Evolutionary conservation across 2,797 vertebrate species (phyloP), one percentile per base, ranked within the genome.

Genomic region (Cossypha caffra): DNA sequence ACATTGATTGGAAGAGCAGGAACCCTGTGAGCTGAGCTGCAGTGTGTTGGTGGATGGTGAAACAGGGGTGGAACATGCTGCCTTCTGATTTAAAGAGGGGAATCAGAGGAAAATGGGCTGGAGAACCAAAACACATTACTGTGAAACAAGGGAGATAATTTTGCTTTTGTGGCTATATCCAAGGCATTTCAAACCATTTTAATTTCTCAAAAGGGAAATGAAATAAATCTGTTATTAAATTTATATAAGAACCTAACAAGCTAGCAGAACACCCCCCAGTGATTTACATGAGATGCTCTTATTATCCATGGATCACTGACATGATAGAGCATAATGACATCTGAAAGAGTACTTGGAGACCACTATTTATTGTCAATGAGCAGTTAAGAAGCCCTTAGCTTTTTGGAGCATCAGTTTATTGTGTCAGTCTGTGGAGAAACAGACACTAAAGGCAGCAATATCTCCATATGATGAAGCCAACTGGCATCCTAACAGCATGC

Each of bases 281-380:
- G 89, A 91, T 96, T 95, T 97, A 64, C 62, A 86, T 68, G 58
- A 67, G 67, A 43, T 17, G 13, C 42, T 90, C 59, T 72, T 88
- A 93, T 95, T 96, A 87, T 91, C 55, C 91, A 76, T 77, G 92
- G 89, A 90, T 96, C 92, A 93, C 80, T 93, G 72, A 95, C 88
- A 92, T 83, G 82, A 93, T 81, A 48, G 79, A 95, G 68, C 16
- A 5, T 86, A 96, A 92, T 89, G 90, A 77, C 68, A 90, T 79
- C 69, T 73, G 72, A 96, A 96, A 96, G 83, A 91, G 81, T 85
- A 95, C 84, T 96, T 87, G 66, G 94, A 97, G 88, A 94, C 88
- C 81, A 94, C 77, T 95, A 94, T 84, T 87, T 94, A 94, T 77
- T 91, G 88, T 93, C 94, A 94, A 96, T 93, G 91, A 95, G 90